Conservation (phyloP, 2,797 vertebrate genomes). For the Microctenopoma steveboyesi region DNA sequence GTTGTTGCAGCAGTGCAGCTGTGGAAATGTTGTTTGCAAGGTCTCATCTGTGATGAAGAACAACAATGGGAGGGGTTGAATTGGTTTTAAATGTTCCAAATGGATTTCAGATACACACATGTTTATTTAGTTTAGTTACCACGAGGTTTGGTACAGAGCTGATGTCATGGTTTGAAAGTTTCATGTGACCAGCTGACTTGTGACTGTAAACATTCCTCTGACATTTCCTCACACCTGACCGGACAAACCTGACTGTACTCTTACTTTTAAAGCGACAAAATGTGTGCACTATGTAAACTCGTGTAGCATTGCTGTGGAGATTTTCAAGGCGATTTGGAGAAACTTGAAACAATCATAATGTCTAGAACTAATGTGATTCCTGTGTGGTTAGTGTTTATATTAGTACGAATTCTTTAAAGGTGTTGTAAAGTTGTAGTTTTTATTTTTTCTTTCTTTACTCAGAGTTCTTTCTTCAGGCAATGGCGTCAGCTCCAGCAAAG, state of each 20-base stretch:
- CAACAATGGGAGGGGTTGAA: not conserved
- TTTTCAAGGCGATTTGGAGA: not conserved
- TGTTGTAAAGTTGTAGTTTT: not conserved
- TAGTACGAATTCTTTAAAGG: not conserved
- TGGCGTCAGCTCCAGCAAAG: slow-evolving; percentile 82
- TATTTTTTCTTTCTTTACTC: slow-evolving; percentile 30
- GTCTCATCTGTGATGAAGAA: not conserved
- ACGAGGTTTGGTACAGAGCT: too few relatives aligned
- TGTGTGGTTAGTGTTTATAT: too few relatives aligned
- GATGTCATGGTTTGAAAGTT: slow-evolving; percentile 51
- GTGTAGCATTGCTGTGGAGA: not conserved
- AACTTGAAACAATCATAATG: not conserved
- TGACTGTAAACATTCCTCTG: slow-evolving; percentile 21
- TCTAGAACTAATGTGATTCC: too few relatives aligned
- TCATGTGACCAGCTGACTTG: slow-evolving; percentile 43
- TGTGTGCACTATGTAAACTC: not conserved
- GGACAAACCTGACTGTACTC: not conserved
- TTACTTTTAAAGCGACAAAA: not conserved
- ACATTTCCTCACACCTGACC: slow-evolving; percentile 31
- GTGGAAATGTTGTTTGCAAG: not conserved
- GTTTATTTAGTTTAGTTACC: too few relatives aligned
- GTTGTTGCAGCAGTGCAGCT: not conserved
- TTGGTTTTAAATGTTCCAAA: not conserved
- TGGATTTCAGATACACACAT: not conserved
- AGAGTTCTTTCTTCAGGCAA: slow-evolving; percentile 76